Conservation (phyloP, 2,888 invertebrate genomes). For the Chrysodeixis includens region DNA sequence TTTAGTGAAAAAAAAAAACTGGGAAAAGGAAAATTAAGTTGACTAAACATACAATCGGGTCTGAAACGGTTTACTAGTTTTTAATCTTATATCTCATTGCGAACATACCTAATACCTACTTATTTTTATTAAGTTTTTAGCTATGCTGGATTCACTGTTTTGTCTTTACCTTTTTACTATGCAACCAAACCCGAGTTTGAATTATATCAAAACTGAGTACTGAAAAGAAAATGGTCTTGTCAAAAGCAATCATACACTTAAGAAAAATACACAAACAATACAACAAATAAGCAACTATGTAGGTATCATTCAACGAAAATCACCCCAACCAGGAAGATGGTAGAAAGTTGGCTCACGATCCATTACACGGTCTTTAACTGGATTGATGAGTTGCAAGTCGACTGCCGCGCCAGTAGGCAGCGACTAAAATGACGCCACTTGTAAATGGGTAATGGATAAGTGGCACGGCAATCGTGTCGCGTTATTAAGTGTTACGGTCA, state of each 20-base stretch:
- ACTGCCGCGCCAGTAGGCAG: conserved; percentile 19
- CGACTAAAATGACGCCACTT: conserved; percentile 22
- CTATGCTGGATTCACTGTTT: no score
- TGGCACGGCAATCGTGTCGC: conserved; percentile 1
- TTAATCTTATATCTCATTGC: no score
- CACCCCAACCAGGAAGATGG: conserved; percentile 30
- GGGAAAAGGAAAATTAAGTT: no score
- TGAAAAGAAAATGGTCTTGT: not conserved
- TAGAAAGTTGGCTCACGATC: conserved; percentile 33
- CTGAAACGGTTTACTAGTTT: no score
- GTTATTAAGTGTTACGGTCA: not conserved
- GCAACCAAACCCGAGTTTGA: no score
- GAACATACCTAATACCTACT: no score
- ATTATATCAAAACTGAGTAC: no score
- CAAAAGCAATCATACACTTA: not conserved
- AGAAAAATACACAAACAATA: not conserved
- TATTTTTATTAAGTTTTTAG: no score
- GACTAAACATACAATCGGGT: no score
- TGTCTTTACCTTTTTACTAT: no score
- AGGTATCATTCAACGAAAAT: conserved; percentile 16
- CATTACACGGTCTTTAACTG: conserved; percentile 43
- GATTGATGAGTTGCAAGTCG: conserved; percentile 37
- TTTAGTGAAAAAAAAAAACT: no score
- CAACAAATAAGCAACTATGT: not conserved
- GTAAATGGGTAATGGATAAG: conserved; percentile 2